These are phyloP conservation scores for Tetragnatha montana DNA, from an alignment of 2,888 invertebrate genomes.

Conservation along the genomic window DNA sequence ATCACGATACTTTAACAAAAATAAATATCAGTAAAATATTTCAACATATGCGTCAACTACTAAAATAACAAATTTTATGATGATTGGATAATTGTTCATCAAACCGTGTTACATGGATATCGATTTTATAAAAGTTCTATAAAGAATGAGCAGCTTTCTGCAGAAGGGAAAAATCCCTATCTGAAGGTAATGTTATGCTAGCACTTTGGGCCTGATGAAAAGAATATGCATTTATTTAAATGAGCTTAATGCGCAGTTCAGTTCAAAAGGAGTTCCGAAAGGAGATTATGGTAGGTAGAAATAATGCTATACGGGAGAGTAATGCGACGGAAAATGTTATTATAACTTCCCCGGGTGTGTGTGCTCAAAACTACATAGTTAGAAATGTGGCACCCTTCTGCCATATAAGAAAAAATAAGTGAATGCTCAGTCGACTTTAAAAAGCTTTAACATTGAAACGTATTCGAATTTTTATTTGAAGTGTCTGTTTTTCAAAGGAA, in stretches of 20 bases:
- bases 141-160: background rate
- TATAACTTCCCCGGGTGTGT: constrained; percentile 5
- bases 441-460: no score
- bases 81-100: no score
- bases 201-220: constrained; percentile 19
- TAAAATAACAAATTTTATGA: no score
- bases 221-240: constrained; percentile 56
- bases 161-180: background rate
- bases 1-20: no score
- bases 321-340: constrained; percentile 11
- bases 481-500: no score
- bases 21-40: no score
- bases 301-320: constrained; percentile 25
- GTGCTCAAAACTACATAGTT: background rate
- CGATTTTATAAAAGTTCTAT: background rate
- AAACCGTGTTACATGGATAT: no score
- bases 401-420: background rate
- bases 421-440: no score
- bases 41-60: no score
- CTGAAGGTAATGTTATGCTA: background rate
- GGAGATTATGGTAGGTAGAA: constrained; percentile 33
- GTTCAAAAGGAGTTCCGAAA: constrained; percentile 24
- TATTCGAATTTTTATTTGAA: no score
- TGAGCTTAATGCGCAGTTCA: constrained; percentile 45
- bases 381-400: background rate